A percentile compares a stretch with the other conserved stretches of the same genome.
Evolutionary conservation across 2,888 invertebrate genomes (phyloP).

Genomic region (Ramazzottius varieornatus): DNA sequence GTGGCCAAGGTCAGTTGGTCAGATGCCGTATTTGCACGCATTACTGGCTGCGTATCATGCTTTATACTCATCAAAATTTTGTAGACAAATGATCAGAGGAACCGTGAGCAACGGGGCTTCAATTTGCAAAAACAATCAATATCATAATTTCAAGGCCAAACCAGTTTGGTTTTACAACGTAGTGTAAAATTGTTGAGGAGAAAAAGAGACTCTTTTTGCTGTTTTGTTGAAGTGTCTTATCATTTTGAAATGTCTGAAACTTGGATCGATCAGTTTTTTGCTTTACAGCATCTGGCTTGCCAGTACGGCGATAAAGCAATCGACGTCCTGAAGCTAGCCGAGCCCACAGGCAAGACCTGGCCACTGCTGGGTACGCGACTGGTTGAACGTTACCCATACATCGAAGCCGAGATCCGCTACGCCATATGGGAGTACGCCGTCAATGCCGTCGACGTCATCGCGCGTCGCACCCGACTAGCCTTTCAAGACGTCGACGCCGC

Average conservation of each 20-base stretch:
- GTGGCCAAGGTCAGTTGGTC: not conserved
- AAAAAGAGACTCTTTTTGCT: too few relatives aligned
- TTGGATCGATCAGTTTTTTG: too few relatives aligned
- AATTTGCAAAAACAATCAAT: too few relatives aligned
- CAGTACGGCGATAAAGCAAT: not conserved
- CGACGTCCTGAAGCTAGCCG: not conserved
- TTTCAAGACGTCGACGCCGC: not conserved
- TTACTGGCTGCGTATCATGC: not conserved
- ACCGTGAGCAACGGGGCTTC: too few relatives aligned
- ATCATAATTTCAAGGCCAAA: too few relatives aligned
- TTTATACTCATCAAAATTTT: too few relatives aligned
- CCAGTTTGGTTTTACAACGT: too few relatives aligned
- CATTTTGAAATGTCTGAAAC: too few relatives aligned
- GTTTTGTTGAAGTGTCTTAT: too few relatives aligned
- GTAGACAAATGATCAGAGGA: too few relatives aligned
- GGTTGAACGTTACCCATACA: not conserved
- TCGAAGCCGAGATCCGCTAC: constrained; percentile 3
- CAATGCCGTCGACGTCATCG: not conserved
- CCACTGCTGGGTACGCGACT: not conserved
- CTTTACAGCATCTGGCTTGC: not conserved
- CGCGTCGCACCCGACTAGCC: not conserved
- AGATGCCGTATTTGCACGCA: not conserved
- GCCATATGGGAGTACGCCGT: not conserved
- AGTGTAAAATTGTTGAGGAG: too few relatives aligned
- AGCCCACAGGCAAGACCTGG: not conserved